Base-by-base conservation (phyloP, 2,113 vertebrate species). In the Cryptotis parvus region DNA sequence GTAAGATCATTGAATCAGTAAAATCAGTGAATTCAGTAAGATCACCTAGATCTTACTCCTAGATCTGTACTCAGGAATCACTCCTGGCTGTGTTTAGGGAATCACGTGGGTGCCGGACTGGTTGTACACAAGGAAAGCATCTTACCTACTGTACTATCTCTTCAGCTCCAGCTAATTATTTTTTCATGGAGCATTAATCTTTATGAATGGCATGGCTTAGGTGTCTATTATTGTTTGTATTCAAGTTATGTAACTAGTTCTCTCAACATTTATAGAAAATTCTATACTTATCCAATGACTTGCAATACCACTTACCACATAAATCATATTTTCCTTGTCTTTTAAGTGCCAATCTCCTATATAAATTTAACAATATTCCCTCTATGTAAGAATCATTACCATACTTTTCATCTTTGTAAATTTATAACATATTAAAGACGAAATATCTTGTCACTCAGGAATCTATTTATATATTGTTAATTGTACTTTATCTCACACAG, bases 341-440 rank as follows among this genome's bases (percentile, higher is more conserved):
- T 61, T 26, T 61, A 61, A 24, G 55, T 45, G 43, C 20, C 31
- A 89, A 31, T 86, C 22, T 49, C 31, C 55, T 35, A 84, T 58
- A 43, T 70, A 66, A 81, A 41, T 68, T 52, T 41, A 70, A 66
- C 6, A 87, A 61, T 76, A 87, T 78, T 68, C 26, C 11, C 94
- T 7, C 33, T 68, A 9, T 26, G 5, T 0, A 3, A 6, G 78
- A 49, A 49, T 12, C 11, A 49, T n/a, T 7, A 49, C 10, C 45
- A 49, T 70, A 89, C 52, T 78, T 92, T 89, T 84, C 93, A 61
- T 73, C 39, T 90, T 31, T 66, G 41, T 77, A 90, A 78, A 2
- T 68, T 86, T 43, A 84, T 49, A 72, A 0, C 77, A 15, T 7
- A 84, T 81, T 49, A 80, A 89, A 66, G 35, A 88, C 52, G 6